Percentiles rank a stretch among this genome's conserved stretches.
Evolutionary conservation across 1,140 invertebrate species (phyloP).

Genomic region (Ctenoplectra terminalis): DNA sequence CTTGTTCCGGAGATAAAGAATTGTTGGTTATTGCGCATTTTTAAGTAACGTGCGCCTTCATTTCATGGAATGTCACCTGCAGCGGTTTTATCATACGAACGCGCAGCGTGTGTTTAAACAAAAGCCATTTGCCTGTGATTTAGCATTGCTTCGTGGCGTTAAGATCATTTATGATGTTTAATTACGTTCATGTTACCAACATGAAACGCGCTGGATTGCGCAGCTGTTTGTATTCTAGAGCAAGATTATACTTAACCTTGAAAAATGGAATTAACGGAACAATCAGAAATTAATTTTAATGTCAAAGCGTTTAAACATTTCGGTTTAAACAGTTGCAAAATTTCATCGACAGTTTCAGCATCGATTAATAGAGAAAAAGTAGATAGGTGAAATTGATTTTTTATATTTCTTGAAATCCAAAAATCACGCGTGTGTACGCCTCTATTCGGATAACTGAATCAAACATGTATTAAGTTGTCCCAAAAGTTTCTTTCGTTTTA

Average conservation of each 20-base stretch:
- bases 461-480: too few relatives aligned
- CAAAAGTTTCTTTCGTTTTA: too few relatives aligned
- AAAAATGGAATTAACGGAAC: background rate
- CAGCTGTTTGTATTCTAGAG: background rate
- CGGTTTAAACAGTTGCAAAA: background rate
- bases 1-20: background rate
- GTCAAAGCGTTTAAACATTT: too few relatives aligned
- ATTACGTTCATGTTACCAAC: conserved; percentile 22
- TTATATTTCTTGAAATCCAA: too few relatives aligned
- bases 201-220: background rate
- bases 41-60: background rate
- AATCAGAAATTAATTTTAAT: too few relatives aligned
- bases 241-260: background rate
- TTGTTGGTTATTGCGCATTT: background rate
- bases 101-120: background rate
- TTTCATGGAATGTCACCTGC: background rate
- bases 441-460: too few relatives aligned
- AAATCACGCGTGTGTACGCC: too few relatives aligned
- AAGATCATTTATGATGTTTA: conserved; percentile 15
- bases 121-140: conserved; percentile 17
- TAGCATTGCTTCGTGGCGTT: background rate
- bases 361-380: too few relatives aligned
- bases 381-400: too few relatives aligned
- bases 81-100: conserved; percentile 9
- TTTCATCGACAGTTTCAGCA: too few relatives aligned